Evolutionary conservation across 2,888 invertebrate species (phyloP).

Genomic region (Mesochorus sp.): DNA sequence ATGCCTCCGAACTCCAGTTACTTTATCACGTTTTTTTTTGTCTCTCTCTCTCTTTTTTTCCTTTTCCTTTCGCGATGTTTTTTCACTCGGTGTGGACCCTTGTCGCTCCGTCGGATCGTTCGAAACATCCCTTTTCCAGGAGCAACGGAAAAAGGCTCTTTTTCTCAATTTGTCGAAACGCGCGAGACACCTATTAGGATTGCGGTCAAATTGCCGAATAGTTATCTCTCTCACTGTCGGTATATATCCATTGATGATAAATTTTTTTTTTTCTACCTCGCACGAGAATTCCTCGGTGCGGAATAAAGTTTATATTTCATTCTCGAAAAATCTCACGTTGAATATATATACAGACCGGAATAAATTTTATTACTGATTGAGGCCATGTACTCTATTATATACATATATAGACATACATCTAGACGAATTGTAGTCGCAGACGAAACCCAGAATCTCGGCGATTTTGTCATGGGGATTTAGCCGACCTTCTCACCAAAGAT

Average conservation of each 20-base stretch:
- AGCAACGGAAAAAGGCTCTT: conserved; percentile 23
- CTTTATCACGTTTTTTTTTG: conserved; percentile 8
- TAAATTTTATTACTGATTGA: no score
- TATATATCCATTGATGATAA: neutral
- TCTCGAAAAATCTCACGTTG: no score
- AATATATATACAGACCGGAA: no score
- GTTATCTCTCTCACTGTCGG: neutral
- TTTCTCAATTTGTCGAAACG: conserved; percentile 40
- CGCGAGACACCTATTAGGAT: conserved; percentile 16
- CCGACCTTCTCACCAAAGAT: neutral
- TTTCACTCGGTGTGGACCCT: neutral
- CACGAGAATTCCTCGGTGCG: no score
- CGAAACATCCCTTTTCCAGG: neutral
- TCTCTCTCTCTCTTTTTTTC: neutral
- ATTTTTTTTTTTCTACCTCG: no score
- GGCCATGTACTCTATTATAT: no score
- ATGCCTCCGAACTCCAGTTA: conserved; percentile 3
- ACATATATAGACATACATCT: no score
- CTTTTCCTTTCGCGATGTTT: neutral
- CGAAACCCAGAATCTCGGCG: no score
- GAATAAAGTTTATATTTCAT: no score
- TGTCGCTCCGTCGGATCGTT: neutral
- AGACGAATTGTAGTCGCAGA: no score
- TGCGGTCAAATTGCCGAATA: conserved; percentile 9
- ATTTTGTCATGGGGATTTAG: neutral